Base-by-base conservation (phyloP, 2,797 vertebrate species). In the Alectoris magna region DNA sequence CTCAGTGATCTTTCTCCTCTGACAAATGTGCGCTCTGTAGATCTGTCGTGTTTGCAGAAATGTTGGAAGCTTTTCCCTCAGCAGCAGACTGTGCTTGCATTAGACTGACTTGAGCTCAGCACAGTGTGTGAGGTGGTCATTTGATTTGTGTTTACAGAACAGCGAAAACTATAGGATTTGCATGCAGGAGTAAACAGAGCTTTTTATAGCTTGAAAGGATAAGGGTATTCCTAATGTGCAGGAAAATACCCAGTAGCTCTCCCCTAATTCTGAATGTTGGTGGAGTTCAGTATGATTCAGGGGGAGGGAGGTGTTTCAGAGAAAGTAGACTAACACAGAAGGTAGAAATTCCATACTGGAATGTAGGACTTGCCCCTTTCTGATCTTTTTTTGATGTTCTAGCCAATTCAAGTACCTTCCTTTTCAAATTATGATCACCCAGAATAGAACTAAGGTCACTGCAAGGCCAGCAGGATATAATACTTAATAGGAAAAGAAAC, bases 1-100 rank as follows among this genome's bases (percentile, higher is more conserved):
- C 24, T 39, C 2, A 0, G 8, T 70, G 7, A 9, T 55, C 22
- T 41, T 68, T 38, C 15, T 78, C 39, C 6, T 2, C 46, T 41
- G 29, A 41, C 49, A 49, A 24, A 22, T 0, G 0, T 22, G 13
- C 6, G 9, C 34, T 60, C 15, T 86, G 67, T 19, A 22, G 12
- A 19, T 34, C 5, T 44, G 22, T 56, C 69, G 56, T 4, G 55
- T 85, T 74, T 69, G 62, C n/a, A 62, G 69, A 21, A 36, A 3
- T n/a, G 26, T 63, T 43, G 41, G 55, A 64, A 53, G 46, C 41
- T 16, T 51, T 17, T 14, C 67, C 34, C 7, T 55, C 59, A 26
- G 60, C 13, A 31, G 55, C 38, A 84, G 16, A 19, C 34, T 84
- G n/a, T 17, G 2, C 43, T 63, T n/a, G 16, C 10, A 6, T 48